Conservation (phyloP, 2,888 invertebrate species). For the Agrypnus murinus region DNA sequence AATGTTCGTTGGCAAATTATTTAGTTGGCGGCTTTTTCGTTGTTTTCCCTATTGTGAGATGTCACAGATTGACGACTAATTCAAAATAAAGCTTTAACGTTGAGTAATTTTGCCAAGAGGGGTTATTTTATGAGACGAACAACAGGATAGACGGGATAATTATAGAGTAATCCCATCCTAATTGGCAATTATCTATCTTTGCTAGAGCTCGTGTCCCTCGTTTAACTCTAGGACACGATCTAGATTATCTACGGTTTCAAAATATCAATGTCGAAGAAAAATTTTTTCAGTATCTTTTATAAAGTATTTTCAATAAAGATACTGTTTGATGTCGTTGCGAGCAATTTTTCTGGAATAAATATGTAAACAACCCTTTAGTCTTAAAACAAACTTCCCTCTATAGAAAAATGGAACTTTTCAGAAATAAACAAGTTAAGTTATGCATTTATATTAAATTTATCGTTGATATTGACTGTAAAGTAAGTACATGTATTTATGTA, state of each 20-base stretch:
- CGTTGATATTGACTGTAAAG: constrained; percentile 36
- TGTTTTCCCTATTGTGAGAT: neutral
- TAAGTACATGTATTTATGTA: constrained; percentile 46
- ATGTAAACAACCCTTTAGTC: constrained; percentile 18
- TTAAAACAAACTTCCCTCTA: constrained; percentile 20
- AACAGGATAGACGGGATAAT: constrained; percentile 43
- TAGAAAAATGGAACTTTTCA: constrained; percentile 12
- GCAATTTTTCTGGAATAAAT: constrained; percentile 17
- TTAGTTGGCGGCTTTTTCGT: neutral
- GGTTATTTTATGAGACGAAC: constrained; percentile 44
- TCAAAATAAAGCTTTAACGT: constrained; percentile 21
- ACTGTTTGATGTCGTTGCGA: no score
- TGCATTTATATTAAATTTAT: constrained; percentile 35
- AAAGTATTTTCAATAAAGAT: no score
- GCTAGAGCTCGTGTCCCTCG: constrained; percentile 14
- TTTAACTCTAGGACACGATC: constrained; percentile 1
- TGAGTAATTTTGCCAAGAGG: constrained; percentile 28
- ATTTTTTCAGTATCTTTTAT: no score
- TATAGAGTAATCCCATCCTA: constrained; percentile 45
- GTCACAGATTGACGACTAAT: no score
- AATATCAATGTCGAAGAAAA: no score
- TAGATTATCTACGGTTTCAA: neutral
- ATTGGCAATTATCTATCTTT: constrained; percentile 44
- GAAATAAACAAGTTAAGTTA: constrained; percentile 30
- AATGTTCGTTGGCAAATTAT: no score